These are phyloP conservation scores for Harpagifer antarcticus DNA, from an alignment of 2,797 vertebrate species.

Conservation along the genomic window DNA sequence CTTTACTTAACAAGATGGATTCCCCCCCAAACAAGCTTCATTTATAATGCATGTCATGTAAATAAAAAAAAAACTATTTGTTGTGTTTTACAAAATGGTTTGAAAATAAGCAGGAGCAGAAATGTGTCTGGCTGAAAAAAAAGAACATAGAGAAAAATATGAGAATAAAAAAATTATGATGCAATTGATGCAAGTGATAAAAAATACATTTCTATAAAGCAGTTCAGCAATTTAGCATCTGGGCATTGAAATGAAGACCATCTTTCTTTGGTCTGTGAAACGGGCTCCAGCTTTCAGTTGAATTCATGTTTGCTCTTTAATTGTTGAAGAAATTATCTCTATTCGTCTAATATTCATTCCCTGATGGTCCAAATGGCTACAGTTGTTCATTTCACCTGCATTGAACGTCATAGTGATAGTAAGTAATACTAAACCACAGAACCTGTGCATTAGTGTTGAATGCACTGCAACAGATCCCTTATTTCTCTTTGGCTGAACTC, in stretches of 20 bases:
- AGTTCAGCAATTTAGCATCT: background rate
- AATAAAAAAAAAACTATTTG: background rate
- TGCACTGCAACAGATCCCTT: background rate
- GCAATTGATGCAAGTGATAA: background rate
- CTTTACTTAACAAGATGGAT: background rate
- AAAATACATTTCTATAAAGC: constrained; percentile 5
- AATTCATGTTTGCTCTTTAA: background rate
- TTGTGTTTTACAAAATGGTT: background rate
- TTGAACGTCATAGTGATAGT: background rate
- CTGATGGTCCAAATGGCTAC: background rate
- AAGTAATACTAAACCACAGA: background rate
- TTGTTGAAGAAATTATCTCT: background rate
- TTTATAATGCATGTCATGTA: background rate
- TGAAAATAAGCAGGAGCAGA: constrained; percentile 6
- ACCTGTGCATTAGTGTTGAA: too few species aligned
- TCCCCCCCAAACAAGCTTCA: background rate
- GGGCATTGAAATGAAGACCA: background rate
- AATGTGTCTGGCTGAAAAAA: background rate
- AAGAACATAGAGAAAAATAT: background rate
- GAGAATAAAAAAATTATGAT: too few species aligned
- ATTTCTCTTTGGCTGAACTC: background rate
- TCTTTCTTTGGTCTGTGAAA: background rate
- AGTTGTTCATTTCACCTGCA: constrained; percentile 1
- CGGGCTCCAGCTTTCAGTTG: background rate
- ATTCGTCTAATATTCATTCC: constrained; percentile 1